Conservation (phyloP, 2,113 vertebrate species). For the Oryzias woworae region DNA sequence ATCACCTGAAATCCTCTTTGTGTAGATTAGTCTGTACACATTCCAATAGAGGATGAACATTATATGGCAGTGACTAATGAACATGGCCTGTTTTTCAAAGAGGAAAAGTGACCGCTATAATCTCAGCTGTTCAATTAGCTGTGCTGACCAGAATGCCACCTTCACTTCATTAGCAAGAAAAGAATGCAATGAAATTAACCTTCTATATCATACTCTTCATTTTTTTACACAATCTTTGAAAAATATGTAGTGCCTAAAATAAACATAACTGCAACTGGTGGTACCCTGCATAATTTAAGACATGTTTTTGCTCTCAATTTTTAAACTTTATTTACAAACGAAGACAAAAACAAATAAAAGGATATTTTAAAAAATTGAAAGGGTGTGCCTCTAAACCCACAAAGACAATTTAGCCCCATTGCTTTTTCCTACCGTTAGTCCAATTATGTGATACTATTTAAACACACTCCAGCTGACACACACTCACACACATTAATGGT, state of each 20-base stretch:
- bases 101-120: slow-evolving; percentile 43
- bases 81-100: slow-evolving; percentile 47
- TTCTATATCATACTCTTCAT: not conserved
- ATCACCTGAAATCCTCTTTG: slow-evolving; percentile 28
- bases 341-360: too few relatives aligned
- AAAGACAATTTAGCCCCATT: slow-evolving; percentile 57
- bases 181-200: slow-evolving; percentile 35
- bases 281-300: not conserved
- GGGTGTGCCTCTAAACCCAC: slow-evolving; percentile 41
- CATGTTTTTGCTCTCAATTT: not conserved
- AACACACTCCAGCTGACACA: slow-evolving; percentile 53
- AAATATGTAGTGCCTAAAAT: not conserved
- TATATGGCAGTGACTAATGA: slow-evolving; percentile 61
- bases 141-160: slow-evolving; percentile 47
- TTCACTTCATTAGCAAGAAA: slow-evolving; percentile 68
- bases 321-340: too few relatives aligned
- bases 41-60: slow-evolving; percentile 61
- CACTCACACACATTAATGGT: slow-evolving; percentile 44
- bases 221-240: not conserved
- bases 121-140: slow-evolving; percentile 71
- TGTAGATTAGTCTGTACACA: slow-evolving; percentile 52
- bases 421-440: slow-evolving; percentile 59
- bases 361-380: too few relatives aligned
- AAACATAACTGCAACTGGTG: slow-evolving; percentile 42
- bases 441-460: slow-evolving; percentile 77